Evolutionary conservation across 2,797 vertebrate species (phyloP).

Genomic region (Rhinoraja longicauda): DNA sequence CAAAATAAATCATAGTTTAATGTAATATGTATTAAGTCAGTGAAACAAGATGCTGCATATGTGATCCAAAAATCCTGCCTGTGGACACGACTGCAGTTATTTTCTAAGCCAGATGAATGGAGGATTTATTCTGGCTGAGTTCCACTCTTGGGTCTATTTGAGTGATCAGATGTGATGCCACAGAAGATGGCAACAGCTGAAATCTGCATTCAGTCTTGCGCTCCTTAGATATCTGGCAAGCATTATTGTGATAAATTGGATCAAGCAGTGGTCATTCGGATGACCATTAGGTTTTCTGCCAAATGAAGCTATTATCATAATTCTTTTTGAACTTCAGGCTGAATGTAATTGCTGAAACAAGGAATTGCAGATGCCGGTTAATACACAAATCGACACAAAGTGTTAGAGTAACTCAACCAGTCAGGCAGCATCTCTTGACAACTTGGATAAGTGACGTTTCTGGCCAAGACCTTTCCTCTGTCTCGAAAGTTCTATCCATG

Average conservation of each 20-base stretch:
- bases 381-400: too few species aligned
- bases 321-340: not conserved
- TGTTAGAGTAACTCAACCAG: too few species aligned
- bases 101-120: not conserved
- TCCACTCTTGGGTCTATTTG: not conserved
- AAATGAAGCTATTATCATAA: too few species aligned
- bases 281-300: not conserved
- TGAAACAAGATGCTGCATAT: not conserved
- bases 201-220: not conserved
- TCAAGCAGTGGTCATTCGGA: not conserved
- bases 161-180: not conserved
- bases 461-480: too few species aligned
- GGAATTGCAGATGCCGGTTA: too few species aligned
- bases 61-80: not conserved
- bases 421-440: too few species aligned
- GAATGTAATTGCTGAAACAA: too few species aligned
- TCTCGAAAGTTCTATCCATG: too few species aligned
- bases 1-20: not conserved
- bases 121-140: not conserved
- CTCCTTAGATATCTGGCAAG: not conserved
- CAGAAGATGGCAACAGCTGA: conserved; percentile 1
- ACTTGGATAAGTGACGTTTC: too few species aligned
- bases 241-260: not conserved
- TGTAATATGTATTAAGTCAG: not conserved
- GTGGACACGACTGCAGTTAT: not conserved